Evolutionary conservation across 2,888 invertebrate genomes (phyloP).

Genomic region (Amiota mariae): DNA sequence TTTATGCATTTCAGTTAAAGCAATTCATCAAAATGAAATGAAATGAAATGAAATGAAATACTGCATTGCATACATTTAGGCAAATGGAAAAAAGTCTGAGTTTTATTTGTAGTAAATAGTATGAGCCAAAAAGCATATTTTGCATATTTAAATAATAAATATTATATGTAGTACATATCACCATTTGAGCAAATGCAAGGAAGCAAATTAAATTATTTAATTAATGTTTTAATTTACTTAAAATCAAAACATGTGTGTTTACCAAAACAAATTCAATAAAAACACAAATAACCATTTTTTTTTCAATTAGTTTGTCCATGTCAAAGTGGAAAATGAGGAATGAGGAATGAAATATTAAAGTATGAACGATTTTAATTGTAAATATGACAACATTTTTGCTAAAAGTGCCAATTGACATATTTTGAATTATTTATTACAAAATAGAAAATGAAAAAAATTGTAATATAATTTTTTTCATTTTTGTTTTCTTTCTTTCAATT

Average conservation of each 20-base stretch:
- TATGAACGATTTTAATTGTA: conserved; percentile 24
- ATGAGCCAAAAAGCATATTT: not conserved
- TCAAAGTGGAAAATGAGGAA: no score
- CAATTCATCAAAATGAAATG: no score
- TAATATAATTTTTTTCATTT: no score
- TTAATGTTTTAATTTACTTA: conserved; percentile 20
- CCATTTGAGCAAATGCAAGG: not conserved
- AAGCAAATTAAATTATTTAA: conserved; percentile 25
- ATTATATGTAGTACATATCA: no score
- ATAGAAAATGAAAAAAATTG: not conserved
- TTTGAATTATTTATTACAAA: conserved; percentile 26
- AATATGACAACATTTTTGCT: conserved; percentile 18
- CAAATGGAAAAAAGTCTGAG: not conserved
- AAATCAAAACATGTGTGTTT: conserved; percentile 3
- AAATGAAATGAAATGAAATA: no score
- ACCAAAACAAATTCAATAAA: not conserved
- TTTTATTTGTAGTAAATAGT: not conserved
- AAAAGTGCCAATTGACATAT: conserved; percentile 29
- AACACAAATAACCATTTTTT: not conserved
- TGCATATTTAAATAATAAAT: no score
- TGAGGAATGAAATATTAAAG: not conserved
- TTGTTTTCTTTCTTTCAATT: no score
- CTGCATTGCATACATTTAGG: not conserved
- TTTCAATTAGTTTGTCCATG: no score
- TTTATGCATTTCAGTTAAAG: no score